phyloP scores from a whole-genome alignment of 2,797 vertebrate genomes.

The Oceanodroma leucorhoa region DNA sequence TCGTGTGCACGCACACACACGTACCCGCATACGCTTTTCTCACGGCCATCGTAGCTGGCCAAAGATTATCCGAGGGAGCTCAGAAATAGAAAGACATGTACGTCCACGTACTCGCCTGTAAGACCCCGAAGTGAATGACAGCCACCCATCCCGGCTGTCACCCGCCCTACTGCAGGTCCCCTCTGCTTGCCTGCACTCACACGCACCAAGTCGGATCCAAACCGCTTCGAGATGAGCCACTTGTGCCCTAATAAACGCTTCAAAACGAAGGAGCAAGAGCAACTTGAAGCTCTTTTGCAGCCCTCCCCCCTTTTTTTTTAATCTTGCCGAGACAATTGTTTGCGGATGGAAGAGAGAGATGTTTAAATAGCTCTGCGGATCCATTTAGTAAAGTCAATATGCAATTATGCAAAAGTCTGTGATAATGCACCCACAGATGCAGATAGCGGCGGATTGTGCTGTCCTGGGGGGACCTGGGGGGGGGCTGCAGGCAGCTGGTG shows the following conservation, averaged over 20 bases:
- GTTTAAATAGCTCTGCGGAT: constrained; percentile 12
- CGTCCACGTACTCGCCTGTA: fast-evolving
- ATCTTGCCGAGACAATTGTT: not conserved
- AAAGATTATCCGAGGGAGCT: not conserved
- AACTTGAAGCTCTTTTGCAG: not conserved
- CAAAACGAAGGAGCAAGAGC: not conserved
- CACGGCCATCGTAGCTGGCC: fast-evolving
- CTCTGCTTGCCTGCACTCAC: not conserved
- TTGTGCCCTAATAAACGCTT: not conserved
- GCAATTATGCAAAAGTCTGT: constrained; percentile 36
- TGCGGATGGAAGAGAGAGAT: not conserved
- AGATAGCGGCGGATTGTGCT: not conserved
- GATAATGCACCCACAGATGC: not conserved
- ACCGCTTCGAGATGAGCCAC: not conserved
- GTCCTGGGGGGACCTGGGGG: not conserved
- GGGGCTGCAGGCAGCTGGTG: no score
- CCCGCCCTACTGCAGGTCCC: fast-evolving
- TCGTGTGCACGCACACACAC: fast-evolving
- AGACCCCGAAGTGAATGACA: not conserved
- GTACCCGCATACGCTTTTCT: not conserved
- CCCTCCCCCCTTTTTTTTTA: not conserved
- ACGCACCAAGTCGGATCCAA: not conserved
- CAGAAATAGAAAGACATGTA: fast-evolving
- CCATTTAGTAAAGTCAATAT: constrained; percentile 54
- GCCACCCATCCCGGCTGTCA: not conserved